Percentiles rank a stretch among this genome's conserved stretches.
These are phyloP conservation scores for Chrysopa pallens DNA, from an alignment of 1,140 invertebrate genomes.

Conservation along the genomic window DNA sequence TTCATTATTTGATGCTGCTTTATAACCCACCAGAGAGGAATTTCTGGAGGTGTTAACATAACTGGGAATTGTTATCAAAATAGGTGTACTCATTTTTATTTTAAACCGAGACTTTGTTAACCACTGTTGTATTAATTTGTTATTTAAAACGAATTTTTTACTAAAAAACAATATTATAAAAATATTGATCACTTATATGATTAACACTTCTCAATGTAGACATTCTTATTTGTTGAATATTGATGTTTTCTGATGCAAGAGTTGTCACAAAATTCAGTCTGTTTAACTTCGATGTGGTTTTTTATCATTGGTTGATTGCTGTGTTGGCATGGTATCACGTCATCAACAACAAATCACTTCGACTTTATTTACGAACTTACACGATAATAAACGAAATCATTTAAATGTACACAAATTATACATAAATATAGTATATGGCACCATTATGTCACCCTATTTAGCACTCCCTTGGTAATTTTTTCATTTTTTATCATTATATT, in stretches of 20 bases:
- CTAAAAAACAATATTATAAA: not conserved
- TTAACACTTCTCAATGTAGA: not conserved
- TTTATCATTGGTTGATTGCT: too few species aligned
- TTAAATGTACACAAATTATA: too few species aligned
- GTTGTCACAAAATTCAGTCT: not conserved
- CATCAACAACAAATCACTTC: too few species aligned
- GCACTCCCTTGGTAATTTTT: too few species aligned
- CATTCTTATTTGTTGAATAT: not conserved
- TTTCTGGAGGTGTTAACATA: conserved; percentile 14
- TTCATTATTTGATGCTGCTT: conserved; percentile 19
- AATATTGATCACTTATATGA: not conserved
- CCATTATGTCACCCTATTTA: too few species aligned
- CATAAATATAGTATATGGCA: too few species aligned
- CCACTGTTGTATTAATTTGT: not conserved
- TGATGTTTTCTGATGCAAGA: not conserved
- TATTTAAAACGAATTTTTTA: not conserved
- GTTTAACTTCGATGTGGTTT: too few species aligned
- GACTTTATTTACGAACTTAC: too few species aligned
- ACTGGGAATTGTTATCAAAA: conserved; percentile 31
- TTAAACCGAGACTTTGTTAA: not conserved
- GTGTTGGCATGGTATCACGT: too few species aligned
- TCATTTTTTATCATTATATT: too few species aligned
- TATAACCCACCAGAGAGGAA: conserved; percentile 27
- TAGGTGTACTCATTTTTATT: conserved; percentile 23
- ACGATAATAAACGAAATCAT: too few species aligned